Evolutionary conservation across 1,140 invertebrate species (phyloP).

Genomic region (Heterodera schachtii): DNA sequence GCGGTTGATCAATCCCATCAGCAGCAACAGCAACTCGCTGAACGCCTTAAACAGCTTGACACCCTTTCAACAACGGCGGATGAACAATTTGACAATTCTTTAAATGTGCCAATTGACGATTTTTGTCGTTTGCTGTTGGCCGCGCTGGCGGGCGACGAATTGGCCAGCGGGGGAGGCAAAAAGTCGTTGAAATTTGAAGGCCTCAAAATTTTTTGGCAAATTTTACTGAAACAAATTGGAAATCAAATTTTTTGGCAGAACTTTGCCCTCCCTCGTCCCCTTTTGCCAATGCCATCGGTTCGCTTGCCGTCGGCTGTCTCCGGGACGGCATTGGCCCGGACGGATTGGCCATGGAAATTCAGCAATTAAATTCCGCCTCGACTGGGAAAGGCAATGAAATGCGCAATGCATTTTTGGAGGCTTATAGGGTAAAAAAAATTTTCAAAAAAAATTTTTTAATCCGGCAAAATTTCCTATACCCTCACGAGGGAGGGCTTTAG

Average conservation of each 20-base stretch:
- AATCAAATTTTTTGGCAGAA: neutral
- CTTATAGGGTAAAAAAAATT: slow-evolving; percentile 1
- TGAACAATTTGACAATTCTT: neutral
- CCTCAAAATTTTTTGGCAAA: too few relatives aligned
- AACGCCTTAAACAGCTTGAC: neutral
- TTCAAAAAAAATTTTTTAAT: neutral
- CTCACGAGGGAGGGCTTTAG: too few relatives aligned
- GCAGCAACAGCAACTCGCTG: neutral
- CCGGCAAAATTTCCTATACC: too few relatives aligned
- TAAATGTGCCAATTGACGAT: neutral
- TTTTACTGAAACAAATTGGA: too few relatives aligned
- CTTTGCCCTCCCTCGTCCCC: neutral
- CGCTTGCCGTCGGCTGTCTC: neutral
- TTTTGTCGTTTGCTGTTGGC: neutral
- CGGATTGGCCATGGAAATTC: neutral
- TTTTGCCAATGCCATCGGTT: slow-evolving; percentile 1
- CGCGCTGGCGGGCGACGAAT: neutral
- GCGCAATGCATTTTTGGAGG: neutral
- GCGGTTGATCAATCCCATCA: too few relatives aligned
- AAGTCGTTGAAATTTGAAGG: neutral
- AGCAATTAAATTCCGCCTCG: neutral
- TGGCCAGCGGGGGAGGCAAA: neutral
- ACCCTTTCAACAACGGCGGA: neutral
- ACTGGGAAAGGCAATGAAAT: too few relatives aligned
- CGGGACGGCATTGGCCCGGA: neutral